Evolutionary conservation across 1,140 invertebrate genomes (phyloP), one percentile per base, ranked within the genome.

Genomic region (Drosophila kurseongensis): DNA sequence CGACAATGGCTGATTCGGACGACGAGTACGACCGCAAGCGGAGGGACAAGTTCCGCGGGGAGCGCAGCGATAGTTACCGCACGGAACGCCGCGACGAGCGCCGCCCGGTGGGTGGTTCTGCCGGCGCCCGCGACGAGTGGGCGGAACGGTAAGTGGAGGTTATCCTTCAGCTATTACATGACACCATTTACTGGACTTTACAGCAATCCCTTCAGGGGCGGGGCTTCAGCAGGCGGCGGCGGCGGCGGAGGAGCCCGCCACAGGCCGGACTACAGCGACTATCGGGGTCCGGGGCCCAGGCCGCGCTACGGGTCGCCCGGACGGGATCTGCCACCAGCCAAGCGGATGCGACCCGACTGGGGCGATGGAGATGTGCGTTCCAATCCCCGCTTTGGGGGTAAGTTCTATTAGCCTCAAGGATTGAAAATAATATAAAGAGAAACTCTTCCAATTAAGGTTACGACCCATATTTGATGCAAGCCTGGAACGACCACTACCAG

Each of bases 21-120:
- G 97, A 98, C 93, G 97, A 98, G 91, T 97, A 97, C 83, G 97
- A 98, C 92, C 94, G 96, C 29, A 97, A 98, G 90, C 93, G 97
- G 44, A 94, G 97, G 36, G 97, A 98, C 80, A 98, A 98, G 91
- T 98, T 98, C 86, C 94, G 97, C 52, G 97, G 97, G 8, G 97
- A 98, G 94, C 94, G 97, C 71, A 95, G 95, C 4, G 96, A 96
- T 69, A 96, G 95, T 68, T 96, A 96, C 80, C 94, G 96, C 78
- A 95, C 96, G 68, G 95, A 96, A 23, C 94, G 96, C 45, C 93
- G 96, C 57, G 94, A 96, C 40, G 95, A 96, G 62, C 93, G 96
- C 47, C 50, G 93, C 68, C 51, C 83, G 1, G 74, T 88, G 42
- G 79, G 74, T 8, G 76, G 86, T 6, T 73, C 68, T 9, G 36